Percentiles rank a stretch among this genome's conserved stretches.
Conservation (phyloP, 2,888 invertebrate genomes). For the Cephalotes varians region DNA sequence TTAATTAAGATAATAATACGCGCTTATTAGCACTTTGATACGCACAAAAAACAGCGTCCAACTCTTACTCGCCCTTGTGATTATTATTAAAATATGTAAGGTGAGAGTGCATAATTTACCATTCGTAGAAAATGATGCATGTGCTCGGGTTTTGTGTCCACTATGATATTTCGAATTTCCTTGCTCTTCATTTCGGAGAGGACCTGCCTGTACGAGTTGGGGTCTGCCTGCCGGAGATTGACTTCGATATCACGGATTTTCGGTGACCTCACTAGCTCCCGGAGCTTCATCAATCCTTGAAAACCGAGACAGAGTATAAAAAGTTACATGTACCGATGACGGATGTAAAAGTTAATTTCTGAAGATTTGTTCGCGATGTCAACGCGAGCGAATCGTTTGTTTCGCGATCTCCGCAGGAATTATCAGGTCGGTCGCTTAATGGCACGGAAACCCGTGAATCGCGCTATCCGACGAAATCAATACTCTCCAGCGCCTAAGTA, state of each 20-base stretch:
- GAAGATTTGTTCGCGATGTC: not conserved
- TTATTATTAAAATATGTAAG: too few species aligned
- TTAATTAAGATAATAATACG: too few species aligned
- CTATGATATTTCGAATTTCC: conserved; percentile 92
- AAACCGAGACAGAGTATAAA: conserved; percentile 38
- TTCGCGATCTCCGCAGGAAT: conserved; percentile 60
- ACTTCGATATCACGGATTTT: conserved; percentile 89
- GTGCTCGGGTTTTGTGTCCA: conserved; percentile 91
- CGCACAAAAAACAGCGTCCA: too few species aligned
- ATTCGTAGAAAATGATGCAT: conserved; percentile 91
- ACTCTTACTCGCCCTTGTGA: too few species aligned
- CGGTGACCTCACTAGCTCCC: conserved; percentile 90
- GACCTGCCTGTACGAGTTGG: conserved; percentile 89
- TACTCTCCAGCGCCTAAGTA: conserved; percentile 83
- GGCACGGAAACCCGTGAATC: conserved; percentile 84
- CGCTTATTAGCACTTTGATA: too few species aligned
- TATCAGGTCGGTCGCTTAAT: conserved; percentile 72
- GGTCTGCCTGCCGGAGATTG: conserved; percentile 90
- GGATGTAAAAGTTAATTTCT: not conserved
- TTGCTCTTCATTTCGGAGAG: conserved; percentile 91
- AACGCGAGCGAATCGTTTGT: not conserved
- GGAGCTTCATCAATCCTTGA: conserved; percentile 90
- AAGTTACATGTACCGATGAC: not conserved
- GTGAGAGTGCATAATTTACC: conserved; percentile 85
- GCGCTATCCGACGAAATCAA: conserved; percentile 85